phyloP scores from a whole-genome alignment of 1,140 invertebrate genomes.

The Propsilocerus akamusi region DNA sequence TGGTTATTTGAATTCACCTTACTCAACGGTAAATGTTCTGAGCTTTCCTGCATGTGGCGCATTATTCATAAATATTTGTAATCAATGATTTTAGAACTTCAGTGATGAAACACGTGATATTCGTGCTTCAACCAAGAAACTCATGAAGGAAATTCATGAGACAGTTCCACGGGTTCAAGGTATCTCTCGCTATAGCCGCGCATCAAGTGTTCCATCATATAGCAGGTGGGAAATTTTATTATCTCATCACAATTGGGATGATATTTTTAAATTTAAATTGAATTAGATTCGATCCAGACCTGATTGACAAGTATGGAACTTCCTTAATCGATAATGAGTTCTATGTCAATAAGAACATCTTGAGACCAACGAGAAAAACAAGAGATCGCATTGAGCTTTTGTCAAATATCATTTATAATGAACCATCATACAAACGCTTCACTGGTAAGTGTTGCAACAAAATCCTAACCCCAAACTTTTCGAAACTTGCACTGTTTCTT shows the following conservation, averaged over 20 bases:
- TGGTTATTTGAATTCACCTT: slow-evolving; percentile 54
- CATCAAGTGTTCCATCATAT: slow-evolving; percentile 6
- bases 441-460: background rate
- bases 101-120: slow-evolving; percentile 61
- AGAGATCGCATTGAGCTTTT: background rate
- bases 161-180: slow-evolving; percentile 45
- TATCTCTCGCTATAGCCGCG: slow-evolving; percentile 25
- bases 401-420: background rate
- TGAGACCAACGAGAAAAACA: background rate
- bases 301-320: background rate
- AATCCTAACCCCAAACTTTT: background rate
- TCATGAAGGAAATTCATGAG: slow-evolving; percentile 49
- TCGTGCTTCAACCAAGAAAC: slow-evolving; percentile 49
- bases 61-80: background rate
- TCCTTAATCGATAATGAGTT: background rate
- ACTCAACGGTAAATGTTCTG: slow-evolving; percentile 37
- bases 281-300: background rate
- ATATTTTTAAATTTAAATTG: background rate
- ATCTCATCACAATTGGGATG: background rate
- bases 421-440: background rate
- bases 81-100: slow-evolving; percentile 36
- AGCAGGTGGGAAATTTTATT: background rate
- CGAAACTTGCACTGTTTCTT: background rate
- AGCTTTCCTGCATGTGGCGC: background rate
- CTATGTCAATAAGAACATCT: background rate